Conservation (phyloP, 2,888 invertebrate genomes). For the Gasteruption jaculator region DNA sequence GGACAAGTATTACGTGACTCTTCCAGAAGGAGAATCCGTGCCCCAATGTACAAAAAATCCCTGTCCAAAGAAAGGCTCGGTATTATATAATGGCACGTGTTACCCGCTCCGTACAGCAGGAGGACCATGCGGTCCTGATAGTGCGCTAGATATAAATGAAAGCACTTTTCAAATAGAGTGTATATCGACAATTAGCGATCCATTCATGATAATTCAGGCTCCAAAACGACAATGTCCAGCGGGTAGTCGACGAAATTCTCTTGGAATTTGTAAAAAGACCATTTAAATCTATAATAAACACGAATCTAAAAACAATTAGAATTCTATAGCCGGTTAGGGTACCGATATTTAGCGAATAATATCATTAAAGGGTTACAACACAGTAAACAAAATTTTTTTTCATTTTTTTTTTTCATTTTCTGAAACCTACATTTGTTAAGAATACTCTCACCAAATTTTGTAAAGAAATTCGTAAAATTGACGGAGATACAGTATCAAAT, state of each 20-base stretch:
- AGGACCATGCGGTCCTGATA: constrained; percentile 53
- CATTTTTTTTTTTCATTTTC: too few species aligned
- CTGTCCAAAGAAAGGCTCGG: constrained; percentile 56
- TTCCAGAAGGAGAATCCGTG: constrained; percentile 54
- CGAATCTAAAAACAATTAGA: too few species aligned
- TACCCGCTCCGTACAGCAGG: constrained; percentile 48
- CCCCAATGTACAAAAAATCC: constrained; percentile 63
- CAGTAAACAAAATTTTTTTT: too few species aligned
- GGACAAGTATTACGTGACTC: constrained; percentile 55
- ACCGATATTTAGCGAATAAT: too few species aligned
- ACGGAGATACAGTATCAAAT: too few species aligned
- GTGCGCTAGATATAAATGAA: constrained; percentile 60
- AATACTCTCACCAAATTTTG: too few species aligned
- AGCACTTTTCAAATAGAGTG: constrained; percentile 60
- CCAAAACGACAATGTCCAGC: constrained; percentile 32
- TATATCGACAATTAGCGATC: constrained; percentile 34
- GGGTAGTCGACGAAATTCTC: constrained; percentile 33
- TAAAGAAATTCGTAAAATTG: too few species aligned
- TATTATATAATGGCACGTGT: constrained; percentile 55
- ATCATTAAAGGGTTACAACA: too few species aligned
- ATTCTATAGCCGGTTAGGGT: too few species aligned
- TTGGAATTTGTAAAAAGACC: constrained; percentile 31
- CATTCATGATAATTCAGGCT: constrained; percentile 30
- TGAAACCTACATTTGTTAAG: too few species aligned
- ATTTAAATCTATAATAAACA: neutral